A percentile compares a stretch with the other conserved stretches of the same genome.
phyloP scores from a whole-genome alignment of 2,888 invertebrate species.

The Busseola fusca region DNA sequence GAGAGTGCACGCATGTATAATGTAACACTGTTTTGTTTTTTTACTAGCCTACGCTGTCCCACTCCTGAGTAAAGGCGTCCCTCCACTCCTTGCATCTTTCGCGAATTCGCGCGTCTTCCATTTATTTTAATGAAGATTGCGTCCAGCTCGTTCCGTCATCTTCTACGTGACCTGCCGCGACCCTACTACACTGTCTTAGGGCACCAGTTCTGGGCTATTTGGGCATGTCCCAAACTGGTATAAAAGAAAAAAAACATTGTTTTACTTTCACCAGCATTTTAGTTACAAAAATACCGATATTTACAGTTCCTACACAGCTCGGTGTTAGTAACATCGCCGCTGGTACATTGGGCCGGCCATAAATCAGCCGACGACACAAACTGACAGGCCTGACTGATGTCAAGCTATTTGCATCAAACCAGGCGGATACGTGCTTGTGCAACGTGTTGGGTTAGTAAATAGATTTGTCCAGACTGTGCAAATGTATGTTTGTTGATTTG shows the following conservation, averaged over 20 bases:
- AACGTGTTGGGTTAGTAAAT: conserved; percentile 39
- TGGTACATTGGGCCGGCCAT: conserved; percentile 30
- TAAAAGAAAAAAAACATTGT: neutral
- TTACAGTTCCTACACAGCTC: conserved; percentile 20
- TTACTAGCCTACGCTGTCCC: too few relatives aligned
- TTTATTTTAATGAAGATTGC: neutral
- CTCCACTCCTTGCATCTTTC: neutral
- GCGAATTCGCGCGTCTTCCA: neutral
- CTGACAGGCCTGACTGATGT: conserved; percentile 54
- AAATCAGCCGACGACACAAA: conserved; percentile 50
- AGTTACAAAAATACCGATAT: conserved; percentile 19
- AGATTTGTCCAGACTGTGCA: conserved; percentile 22
- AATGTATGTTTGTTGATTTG: conserved; percentile 7
- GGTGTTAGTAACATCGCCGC: conserved; percentile 13
- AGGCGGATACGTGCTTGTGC: conserved; percentile 51
- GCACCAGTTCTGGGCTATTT: neutral
- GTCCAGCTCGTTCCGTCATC: neutral
- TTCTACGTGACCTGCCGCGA: neutral
- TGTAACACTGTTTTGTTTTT: too few relatives aligned
- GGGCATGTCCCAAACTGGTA: neutral
- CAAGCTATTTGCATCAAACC: conserved; percentile 58
- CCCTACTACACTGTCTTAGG: neutral
- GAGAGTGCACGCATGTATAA: neutral
- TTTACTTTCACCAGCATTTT: neutral
- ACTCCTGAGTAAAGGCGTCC: too few relatives aligned